Percentiles rank a stretch among this genome's conserved stretches.
phyloP scores from a whole-genome alignment of 2,888 invertebrate genomes.

The Gasteruption jaculator region DNA sequence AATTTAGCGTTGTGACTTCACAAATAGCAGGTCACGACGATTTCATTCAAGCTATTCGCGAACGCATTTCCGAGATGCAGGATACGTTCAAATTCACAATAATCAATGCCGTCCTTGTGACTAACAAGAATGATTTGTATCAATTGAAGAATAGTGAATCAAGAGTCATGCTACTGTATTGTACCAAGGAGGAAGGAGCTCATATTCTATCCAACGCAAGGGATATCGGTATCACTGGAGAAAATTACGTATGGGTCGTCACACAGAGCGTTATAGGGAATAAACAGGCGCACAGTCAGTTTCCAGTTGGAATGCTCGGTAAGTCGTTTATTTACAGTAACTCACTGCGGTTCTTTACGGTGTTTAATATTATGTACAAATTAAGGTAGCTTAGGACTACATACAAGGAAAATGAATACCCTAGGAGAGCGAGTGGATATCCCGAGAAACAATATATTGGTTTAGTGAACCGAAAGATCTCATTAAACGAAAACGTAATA shows the following conservation, averaged over 20 bases:
- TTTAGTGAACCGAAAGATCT: too few relatives aligned
- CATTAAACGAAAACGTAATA: too few relatives aligned
- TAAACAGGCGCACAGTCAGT: conserved; percentile 69
- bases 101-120: conserved; percentile 79
- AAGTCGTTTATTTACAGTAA: too few relatives aligned
- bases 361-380: too few relatives aligned
- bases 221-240: conserved; percentile 75
- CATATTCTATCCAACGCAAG: conserved; percentile 74
- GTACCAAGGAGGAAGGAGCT: conserved; percentile 82
- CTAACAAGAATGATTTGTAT: conserved; percentile 68
- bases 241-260: conserved; percentile 95
- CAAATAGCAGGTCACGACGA: conserved; percentile 93
- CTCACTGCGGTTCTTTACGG: too few relatives aligned
- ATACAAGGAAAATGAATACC: too few relatives aligned
- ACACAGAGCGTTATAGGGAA: conserved; percentile 90
- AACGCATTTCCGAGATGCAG: conserved; percentile 80
- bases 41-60: conserved; percentile 90
- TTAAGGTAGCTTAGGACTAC: too few relatives aligned
- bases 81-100: conserved; percentile 77
- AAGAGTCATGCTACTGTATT: conserved; percentile 87
- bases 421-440: too few relatives aligned
- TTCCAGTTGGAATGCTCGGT: conserved; percentile 91
- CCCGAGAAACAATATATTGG: too few relatives aligned
- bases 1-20: conserved; percentile 90
- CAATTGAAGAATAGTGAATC: conserved; percentile 86